A percentile compares a stretch with the other conserved stretches of the same genome.
Evolutionary conservation across 2,888 invertebrate genomes (phyloP).

Genomic region (Drosophila neutralis): DNA sequence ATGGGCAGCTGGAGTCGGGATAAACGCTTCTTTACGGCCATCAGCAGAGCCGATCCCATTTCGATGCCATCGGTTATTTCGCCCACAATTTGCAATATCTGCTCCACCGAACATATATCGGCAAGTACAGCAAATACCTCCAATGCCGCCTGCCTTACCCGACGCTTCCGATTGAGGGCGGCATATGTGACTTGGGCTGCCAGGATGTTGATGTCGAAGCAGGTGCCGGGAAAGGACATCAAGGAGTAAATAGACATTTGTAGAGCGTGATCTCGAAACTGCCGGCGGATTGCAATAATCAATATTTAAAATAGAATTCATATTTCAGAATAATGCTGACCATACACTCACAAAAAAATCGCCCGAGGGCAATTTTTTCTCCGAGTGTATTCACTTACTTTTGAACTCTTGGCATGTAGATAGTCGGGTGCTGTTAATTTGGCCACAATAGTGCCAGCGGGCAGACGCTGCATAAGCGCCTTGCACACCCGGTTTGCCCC

Average conservation of each 20-base stretch:
- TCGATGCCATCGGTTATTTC: conserved; percentile 85
- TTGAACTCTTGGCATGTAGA: conserved; percentile 84
- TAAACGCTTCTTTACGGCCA: conserved; percentile 90
- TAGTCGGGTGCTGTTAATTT: conserved; percentile 84
- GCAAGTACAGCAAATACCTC: conserved; percentile 92
- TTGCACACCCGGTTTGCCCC: conserved; percentile 85
- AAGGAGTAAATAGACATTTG: conserved; percentile 91
- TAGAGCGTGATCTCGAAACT: conserved; percentile 90
- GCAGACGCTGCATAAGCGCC: conserved; percentile 85
- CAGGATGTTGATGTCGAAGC: conserved; percentile 87
- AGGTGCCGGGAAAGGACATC: conserved; percentile 91
- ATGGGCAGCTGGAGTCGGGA: conserved; percentile 90
- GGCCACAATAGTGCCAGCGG: conserved; percentile 84
- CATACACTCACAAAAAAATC: neutral
- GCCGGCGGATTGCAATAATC: conserved; percentile 24
- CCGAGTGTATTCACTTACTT: conserved; percentile 68
- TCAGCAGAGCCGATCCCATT: conserved; percentile 87
- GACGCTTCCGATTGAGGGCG: conserved; percentile 88
- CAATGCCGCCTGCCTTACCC: conserved; percentile 91
- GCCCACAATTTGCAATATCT: conserved; percentile 88
- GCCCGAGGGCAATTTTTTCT: neutral
- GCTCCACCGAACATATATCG: conserved; percentile 88
- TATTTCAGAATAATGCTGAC: conserved; percentile 1
- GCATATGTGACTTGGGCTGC: conserved; percentile 84
- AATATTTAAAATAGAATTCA: neutral